Evolutionary conservation across 2,113 vertebrate genomes (phyloP).

Genomic region (Probosciger aterrimus): DNA sequence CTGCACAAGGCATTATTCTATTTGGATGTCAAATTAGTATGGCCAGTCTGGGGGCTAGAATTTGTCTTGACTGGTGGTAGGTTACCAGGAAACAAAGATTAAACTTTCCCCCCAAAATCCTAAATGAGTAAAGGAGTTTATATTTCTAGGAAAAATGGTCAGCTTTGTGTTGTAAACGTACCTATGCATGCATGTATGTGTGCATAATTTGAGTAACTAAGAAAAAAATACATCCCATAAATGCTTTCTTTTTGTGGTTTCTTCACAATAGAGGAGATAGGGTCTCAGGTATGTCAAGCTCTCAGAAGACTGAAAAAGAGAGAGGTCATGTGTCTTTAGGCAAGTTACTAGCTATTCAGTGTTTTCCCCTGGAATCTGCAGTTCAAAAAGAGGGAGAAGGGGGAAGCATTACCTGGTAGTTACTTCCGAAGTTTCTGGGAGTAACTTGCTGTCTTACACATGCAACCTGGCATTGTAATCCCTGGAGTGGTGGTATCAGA

Average conservation of each 20-base stretch:
- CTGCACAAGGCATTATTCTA: background rate
- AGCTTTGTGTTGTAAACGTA: background rate
- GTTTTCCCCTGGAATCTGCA: background rate
- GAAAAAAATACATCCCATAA: background rate
- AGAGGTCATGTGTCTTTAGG: background rate
- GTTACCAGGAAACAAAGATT: conserved; percentile 1
- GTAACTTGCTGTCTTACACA: background rate
- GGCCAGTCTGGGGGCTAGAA: background rate
- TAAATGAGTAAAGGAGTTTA: background rate
- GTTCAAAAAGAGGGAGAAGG: background rate
- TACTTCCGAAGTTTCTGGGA: background rate
- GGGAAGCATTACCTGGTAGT: background rate
- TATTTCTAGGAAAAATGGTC: background rate
- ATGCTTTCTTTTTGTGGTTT: background rate
- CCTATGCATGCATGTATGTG: rapidly evolving
- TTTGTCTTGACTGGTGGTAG: background rate
- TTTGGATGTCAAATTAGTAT: background rate
- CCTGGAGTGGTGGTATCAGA: background rate
- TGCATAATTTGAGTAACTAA: background rate
- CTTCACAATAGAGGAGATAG: background rate
- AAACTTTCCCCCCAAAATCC: background rate
- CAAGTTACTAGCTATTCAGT: background rate
- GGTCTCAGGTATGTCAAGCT: background rate
- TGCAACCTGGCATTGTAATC: background rate
- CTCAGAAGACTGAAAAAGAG: background rate